Conservation (phyloP, 2,113 vertebrate genomes). For the Phyllostomus discolor region DNA sequence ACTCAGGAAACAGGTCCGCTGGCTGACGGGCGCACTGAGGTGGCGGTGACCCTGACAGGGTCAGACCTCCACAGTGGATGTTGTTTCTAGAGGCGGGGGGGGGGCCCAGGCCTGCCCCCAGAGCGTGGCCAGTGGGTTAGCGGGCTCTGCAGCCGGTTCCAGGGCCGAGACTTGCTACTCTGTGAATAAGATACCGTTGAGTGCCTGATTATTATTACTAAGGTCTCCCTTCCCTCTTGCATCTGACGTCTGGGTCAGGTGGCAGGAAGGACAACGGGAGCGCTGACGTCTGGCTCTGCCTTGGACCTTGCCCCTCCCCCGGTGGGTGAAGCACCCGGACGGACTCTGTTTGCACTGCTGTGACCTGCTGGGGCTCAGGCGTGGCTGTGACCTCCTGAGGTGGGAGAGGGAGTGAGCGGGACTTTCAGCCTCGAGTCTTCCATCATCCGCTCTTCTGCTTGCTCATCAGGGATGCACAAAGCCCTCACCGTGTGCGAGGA, state of each 20-base stretch:
- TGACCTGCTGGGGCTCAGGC: background rate
- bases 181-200: background rate
- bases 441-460: background rate
- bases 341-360: background rate
- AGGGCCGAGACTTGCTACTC: background rate
- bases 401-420: background rate
- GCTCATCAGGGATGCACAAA: background rate
- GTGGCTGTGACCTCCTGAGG: background rate
- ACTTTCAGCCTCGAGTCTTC: background rate
- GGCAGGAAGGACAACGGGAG: background rate
- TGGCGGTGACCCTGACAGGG: no score
- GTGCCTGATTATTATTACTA: background rate
- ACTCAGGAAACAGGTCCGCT: background rate
- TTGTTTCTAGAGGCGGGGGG: background rate
- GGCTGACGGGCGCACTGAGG: background rate
- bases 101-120: no score
- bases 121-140: background rate
- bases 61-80: accelerated
- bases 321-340: background rate
- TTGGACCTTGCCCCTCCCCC: background rate
- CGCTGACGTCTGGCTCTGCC: background rate
- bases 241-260: background rate
- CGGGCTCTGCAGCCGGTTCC: background rate
- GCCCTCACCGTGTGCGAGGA: background rate
- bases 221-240: background rate